Evolutionary conservation across 2,888 invertebrate species (phyloP).

Genomic region (Tortricodes alternella): DNA sequence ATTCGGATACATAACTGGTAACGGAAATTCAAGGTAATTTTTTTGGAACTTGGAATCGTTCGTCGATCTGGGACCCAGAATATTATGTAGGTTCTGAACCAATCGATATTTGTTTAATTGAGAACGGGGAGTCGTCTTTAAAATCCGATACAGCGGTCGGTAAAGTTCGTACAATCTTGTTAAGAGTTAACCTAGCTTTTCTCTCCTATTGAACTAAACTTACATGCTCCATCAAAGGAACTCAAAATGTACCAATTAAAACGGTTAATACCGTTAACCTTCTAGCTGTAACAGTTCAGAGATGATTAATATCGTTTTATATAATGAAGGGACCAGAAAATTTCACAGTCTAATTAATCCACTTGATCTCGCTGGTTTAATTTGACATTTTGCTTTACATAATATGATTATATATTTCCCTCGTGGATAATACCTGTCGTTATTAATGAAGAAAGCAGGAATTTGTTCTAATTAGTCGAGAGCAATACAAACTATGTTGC

Average conservation of each 20-base stretch:
- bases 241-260: slow-evolving; percentile 2
- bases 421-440: not conserved
- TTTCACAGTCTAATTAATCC: slow-evolving; percentile 9
- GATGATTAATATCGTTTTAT: slow-evolving; percentile 12
- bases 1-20: too few species aligned
- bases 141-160: too few species aligned
- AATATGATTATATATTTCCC: slow-evolving; percentile 5
- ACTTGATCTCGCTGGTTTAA: slow-evolving; percentile 13
- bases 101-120: too few species aligned
- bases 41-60: too few species aligned
- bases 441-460: not conserved
- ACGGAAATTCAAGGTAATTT: too few species aligned
- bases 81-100: too few species aligned
- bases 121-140: too few species aligned
- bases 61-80: too few species aligned
- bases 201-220: not conserved
- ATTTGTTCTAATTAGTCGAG: too few species aligned
- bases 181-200: not conserved
- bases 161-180: not conserved
- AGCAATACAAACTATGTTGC: not conserved
- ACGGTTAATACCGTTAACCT: not conserved
- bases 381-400: slow-evolving; percentile 12
- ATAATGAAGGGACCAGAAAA: slow-evolving; percentile 14
- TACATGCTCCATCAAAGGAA: not conserved
- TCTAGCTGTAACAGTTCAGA: not conserved